These are phyloP conservation scores for Zosterops hypoxanthus DNA, from an alignment of 2,113 vertebrate genomes.

Conservation along the genomic window DNA sequence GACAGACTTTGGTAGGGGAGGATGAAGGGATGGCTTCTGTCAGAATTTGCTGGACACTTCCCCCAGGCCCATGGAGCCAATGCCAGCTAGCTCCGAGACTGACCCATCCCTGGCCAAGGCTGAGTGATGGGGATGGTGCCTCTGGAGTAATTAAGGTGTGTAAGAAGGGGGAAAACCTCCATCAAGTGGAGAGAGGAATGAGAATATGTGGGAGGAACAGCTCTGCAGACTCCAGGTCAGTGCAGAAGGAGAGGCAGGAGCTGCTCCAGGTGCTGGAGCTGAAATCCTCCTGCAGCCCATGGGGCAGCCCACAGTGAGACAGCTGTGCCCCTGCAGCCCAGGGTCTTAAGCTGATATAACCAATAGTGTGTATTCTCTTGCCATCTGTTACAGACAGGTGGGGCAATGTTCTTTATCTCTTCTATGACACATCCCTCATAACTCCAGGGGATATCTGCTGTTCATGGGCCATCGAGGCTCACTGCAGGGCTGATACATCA, in stretches of 20 bases:
- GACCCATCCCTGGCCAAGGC: rapidly evolving
- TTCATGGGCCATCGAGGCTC: not conserved
- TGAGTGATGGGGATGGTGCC: not conserved
- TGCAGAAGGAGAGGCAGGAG: not conserved
- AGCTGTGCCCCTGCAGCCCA: not conserved
- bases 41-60: not conserved
- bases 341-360: not conserved
- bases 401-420: not conserved
- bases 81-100: not conserved
- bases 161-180: not conserved
- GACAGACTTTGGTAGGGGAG: not conserved
- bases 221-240: not conserved
- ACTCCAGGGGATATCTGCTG: not conserved
- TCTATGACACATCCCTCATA: not conserved
- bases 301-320: not conserved
- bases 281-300: not conserved
- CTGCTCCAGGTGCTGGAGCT: not conserved
- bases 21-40: not conserved
- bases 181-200: not conserved
- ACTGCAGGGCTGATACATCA: not conserved
- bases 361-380: not conserved
- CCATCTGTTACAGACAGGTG: not conserved
- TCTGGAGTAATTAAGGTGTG: not conserved
- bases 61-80: rapidly evolving
- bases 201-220: not conserved